These are phyloP conservation scores for Pseudopipra pipra DNA, from an alignment of 2,113 vertebrate species.

Conservation along the genomic window DNA sequence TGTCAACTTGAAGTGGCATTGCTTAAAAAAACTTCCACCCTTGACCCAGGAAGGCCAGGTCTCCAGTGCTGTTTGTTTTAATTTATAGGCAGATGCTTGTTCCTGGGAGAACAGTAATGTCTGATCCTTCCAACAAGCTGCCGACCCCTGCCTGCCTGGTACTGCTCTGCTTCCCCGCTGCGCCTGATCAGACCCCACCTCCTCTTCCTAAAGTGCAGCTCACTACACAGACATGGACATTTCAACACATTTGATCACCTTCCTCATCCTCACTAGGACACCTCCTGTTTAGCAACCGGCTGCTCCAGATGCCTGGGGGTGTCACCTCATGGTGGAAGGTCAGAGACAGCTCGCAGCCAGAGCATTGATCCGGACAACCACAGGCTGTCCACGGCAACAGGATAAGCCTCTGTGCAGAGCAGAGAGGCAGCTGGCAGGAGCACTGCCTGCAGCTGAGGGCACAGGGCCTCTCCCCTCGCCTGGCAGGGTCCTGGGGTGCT, in stretches of 20 bases:
- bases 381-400: background rate
- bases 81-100: background rate
- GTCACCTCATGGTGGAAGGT: background rate
- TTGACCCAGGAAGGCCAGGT: background rate
- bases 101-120: background rate
- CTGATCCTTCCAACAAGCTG: background rate
- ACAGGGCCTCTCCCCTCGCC: background rate
- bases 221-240: background rate
- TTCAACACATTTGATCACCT: background rate
- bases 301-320: background rate
- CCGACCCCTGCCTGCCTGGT: background rate
- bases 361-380: rapidly evolving
- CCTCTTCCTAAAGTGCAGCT: background rate
- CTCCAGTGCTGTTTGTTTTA: background rate
- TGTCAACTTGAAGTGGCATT: background rate
- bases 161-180: background rate
- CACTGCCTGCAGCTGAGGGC: background rate
- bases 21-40: background rate
- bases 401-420: background rate
- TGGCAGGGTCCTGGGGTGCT: rapidly evolving
- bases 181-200: rapidly evolving
- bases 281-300: background rate
- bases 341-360: background rate
- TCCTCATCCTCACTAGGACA: background rate
- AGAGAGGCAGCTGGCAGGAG: background rate